Evolutionary conservation across 2,888 invertebrate genomes (phyloP).

Genomic region (Microchrysa polita): DNA sequence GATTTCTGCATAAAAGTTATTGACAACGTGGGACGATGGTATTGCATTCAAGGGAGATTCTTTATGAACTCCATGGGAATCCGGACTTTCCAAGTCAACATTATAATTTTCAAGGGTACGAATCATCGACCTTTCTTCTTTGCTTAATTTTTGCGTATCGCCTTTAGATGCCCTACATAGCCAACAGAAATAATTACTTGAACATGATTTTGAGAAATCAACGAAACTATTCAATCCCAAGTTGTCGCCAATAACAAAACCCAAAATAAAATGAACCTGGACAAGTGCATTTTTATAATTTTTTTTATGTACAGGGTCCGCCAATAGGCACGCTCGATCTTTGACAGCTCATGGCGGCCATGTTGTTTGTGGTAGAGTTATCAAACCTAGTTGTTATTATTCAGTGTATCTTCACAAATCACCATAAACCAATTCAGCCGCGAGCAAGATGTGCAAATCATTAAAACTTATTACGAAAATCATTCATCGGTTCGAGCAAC

Average conservation of each 20-base stretch:
- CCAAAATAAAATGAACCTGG: constrained; percentile 47
- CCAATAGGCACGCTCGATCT: too few relatives aligned
- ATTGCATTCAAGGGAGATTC: constrained; percentile 52
- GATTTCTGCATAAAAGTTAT: constrained; percentile 50
- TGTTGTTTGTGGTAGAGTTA: too few relatives aligned
- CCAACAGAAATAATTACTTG: constrained; percentile 53
- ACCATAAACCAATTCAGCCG: too few relatives aligned
- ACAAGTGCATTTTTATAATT: constrained; percentile 21
- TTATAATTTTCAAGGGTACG: constrained; percentile 51
- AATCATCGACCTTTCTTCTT: constrained; percentile 49
- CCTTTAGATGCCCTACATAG: background rate
- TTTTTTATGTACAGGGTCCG: constrained; percentile 50
- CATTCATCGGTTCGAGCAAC: too few relatives aligned
- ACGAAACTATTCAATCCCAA: constrained; percentile 45
- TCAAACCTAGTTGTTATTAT: too few relatives aligned
- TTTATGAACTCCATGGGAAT: constrained; percentile 48
- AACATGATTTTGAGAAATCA: constrained; percentile 51
- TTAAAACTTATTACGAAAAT: too few relatives aligned
- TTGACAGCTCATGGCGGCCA: too few relatives aligned
- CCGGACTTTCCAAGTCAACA: constrained; percentile 45
- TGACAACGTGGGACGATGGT: constrained; percentile 52
- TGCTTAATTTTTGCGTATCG: constrained; percentile 46
- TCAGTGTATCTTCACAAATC: too few relatives aligned
- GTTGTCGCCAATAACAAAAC: constrained; percentile 49
- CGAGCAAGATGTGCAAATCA: too few relatives aligned